Base-by-base conservation (phyloP, 2,113 vertebrate genomes). In the Paralichthys olivaceus region DNA sequence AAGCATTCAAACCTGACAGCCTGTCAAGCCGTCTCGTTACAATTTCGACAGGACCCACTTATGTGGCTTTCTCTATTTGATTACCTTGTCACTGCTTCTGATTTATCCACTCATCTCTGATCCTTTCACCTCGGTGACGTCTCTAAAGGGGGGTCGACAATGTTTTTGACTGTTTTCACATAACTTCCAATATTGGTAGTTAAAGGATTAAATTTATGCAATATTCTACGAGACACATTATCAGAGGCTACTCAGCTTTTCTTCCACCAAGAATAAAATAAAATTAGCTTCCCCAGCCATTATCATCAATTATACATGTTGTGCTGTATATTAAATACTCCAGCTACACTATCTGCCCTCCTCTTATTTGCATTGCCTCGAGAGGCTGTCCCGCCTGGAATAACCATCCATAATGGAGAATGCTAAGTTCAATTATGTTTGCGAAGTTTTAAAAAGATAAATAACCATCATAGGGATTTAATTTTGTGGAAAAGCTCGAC, bases 301-400 rank as follows among this genome's bases (percentile, higher is more conserved):
- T 32, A 55, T 66, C 72, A 91, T 90, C 74, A 89, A 91, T 92
- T 90, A 93, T 90, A 87, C 81, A 93, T 82, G 76, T 78, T 71
- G 60, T n/a, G 13, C 60, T 43, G 62, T 92, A 81, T 89, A 81
- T 86, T 89, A 87, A 92, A 87, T 73, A 82, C 73, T 67, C 53
- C 54, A 47, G 79, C 75, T 80, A 78, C 79, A 37, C 69, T 76
- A 57, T 84, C 25, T 63, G 45, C 66, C 69, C 75, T 81, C 26
- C 32, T 53, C 67, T 74, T 70, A 88, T 90, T 90, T 93, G 85
- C 87, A 91, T 91, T 69, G 79, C 76, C 71, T 84, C 23, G 22
- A 85, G 77, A 78, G 79, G 37, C n/a, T 53, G 20, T 70, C 90
- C 84, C 43, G 58, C 54, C 70, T 81, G 85, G 79, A 88, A 79